Evolutionary conservation across 2,888 invertebrate genomes (phyloP).

Genomic region (Theodoxus fluviatilis): DNA sequence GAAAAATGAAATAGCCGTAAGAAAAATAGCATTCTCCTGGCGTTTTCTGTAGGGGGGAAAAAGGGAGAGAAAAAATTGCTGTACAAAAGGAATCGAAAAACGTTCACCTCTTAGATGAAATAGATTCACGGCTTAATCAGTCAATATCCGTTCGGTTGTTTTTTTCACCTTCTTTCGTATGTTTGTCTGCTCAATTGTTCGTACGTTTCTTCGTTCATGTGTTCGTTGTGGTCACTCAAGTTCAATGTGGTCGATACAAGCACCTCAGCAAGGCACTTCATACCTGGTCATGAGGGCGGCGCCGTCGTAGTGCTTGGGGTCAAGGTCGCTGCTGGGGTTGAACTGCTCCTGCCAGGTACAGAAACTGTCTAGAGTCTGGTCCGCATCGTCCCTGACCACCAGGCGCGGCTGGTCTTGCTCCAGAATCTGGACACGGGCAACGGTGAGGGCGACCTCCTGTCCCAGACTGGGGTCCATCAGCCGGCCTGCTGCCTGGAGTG

Average conservation of each 20-base stretch:
- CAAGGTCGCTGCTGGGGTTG: conserved; percentile 38
- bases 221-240: no score
- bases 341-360: conserved; percentile 49
- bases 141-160: no score
- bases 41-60: no score
- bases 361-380: conserved; percentile 41
- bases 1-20: no score
- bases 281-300: conserved; percentile 49
- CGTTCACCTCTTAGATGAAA: no score
- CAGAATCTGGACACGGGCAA: conserved; percentile 44
- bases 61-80: no score
- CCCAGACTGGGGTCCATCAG: conserved; percentile 41
- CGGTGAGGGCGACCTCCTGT: conserved; percentile 36
- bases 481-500: conserved; percentile 43
- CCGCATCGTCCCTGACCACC: conserved; percentile 38
- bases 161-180: no score
- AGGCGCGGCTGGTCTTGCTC: conserved; percentile 40
- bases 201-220: no score
- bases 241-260: no score
- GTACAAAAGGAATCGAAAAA: not conserved
- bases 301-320: conserved; percentile 45
- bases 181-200: no score
- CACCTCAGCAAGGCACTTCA: not conserved
- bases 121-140: no score
- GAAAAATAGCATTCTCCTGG: no score